Evolutionary conservation across 37 sponge, comb jelly and placozoan genomes (phyloP).

Genomic region (Spongilla lacustris): DNA sequence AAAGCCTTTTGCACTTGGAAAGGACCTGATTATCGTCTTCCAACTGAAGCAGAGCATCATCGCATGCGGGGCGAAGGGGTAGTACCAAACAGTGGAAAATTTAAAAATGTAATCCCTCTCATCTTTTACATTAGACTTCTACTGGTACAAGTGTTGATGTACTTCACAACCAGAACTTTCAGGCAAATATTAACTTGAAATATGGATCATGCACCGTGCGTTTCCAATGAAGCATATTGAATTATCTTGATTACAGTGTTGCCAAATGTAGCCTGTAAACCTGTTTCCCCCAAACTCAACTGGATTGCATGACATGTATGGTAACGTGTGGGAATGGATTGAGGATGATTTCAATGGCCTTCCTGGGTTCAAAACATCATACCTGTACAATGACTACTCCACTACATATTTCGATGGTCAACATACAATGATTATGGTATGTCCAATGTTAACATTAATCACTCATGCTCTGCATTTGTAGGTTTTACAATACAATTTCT

Average conservation of each 20-base stretch:
- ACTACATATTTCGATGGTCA: conserved; percentile 71
- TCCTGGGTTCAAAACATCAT: conserved; percentile 65
- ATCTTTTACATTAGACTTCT: conserved; percentile 30
- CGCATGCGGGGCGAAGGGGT: conserved; percentile 64
- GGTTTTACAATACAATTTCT: not conserved
- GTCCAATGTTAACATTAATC: too few species aligned
- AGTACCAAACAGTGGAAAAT: too few species aligned
- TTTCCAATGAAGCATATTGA: not conserved
- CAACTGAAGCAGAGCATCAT: conserved; percentile 86
- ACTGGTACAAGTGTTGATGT: conserved; percentile 30
- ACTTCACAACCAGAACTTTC: not conserved
- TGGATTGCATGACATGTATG: conserved; percentile 80
- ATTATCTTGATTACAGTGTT: not conserved
- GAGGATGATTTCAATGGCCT: conserved; percentile 89
- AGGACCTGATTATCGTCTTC: conserved; percentile 73
- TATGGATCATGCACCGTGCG: conserved; percentile 77
- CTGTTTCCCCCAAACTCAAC: conserved; percentile 46
- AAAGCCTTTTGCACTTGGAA: conserved; percentile 89
- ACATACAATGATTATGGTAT: conserved; percentile 79
- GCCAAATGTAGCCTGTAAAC: conserved; percentile 64
- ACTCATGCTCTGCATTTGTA: too few species aligned
- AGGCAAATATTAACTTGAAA: conserved; percentile 54
- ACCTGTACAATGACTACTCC: conserved; percentile 87
- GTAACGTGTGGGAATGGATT: conserved; percentile 88
- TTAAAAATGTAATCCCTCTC: not conserved